Evolutionary conservation across 1,140 invertebrate species (phyloP).

Genomic region (Drosophila micromelanica): DNA sequence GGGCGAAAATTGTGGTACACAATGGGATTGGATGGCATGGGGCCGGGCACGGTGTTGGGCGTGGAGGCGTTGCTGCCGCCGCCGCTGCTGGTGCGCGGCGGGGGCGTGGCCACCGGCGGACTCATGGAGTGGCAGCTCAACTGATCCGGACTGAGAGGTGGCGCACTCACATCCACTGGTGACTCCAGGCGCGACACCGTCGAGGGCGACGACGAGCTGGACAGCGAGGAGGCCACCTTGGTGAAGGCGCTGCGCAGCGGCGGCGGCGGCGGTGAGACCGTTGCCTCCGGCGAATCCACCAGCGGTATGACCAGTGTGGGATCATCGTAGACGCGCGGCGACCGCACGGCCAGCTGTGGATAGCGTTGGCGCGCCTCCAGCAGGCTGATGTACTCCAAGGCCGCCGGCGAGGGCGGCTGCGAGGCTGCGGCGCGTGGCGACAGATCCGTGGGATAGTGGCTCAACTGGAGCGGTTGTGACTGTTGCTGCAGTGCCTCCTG

Average conservation of each 20-base stretch:
- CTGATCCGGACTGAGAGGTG: conserved; percentile 90
- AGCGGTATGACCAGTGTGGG: conserved; percentile 72
- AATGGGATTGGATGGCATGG: conserved; percentile 84
- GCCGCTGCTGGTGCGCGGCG: conserved; percentile 79
- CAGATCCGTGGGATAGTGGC: conserved; percentile 65
- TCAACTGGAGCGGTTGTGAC: conserved; percentile 47
- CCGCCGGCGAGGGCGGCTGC: conserved; percentile 66
- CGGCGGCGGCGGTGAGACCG: conserved; percentile 56
- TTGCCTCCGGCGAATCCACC: conserved; percentile 62
- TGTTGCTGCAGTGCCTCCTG: conserved; percentile 82
- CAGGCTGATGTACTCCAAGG: conserved; percentile 68
- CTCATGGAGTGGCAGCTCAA: conserved; percentile 91
- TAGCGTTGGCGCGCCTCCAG: conserved; percentile 75
- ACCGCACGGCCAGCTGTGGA: conserved; percentile 69
- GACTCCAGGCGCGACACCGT: conserved; percentile 78
- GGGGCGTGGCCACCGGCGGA: conserved; percentile 87
- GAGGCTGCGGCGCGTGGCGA: conserved; percentile 62
- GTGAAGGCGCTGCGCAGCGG: conserved; percentile 90
- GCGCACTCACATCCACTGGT: conserved; percentile 84
- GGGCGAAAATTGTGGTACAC: conserved; percentile 84
- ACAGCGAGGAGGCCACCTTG: conserved; percentile 87
- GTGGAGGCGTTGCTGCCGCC: conserved; percentile 22
- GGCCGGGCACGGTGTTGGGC: conserved; percentile 33
- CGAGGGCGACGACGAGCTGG: conserved; percentile 84
- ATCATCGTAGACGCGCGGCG: conserved; percentile 80